Percentiles rank a stretch among this genome's conserved stretches.
Conservation (phyloP, 2,888 invertebrate species). For the Rhagonycha lutea region DNA sequence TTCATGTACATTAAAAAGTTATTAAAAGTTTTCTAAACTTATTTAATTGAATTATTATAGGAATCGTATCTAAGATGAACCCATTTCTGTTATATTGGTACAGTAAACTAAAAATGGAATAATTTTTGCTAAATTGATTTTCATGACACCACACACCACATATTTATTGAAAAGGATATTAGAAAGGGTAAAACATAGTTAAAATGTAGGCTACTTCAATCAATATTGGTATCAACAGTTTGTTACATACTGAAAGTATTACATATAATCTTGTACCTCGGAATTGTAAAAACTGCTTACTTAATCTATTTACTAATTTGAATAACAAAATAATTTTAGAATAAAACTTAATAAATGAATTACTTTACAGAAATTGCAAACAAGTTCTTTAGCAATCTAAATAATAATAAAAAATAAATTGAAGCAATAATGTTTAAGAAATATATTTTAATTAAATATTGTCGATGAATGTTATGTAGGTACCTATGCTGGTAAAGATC, state of each 20-base stretch:
- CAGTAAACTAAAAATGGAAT: no score
- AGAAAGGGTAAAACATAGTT: background rate
- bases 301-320: background rate
- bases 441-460: background rate
- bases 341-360: background rate
- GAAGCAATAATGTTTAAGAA: background rate
- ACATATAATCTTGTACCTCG: background rate
- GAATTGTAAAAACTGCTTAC: background rate
- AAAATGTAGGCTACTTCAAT: background rate
- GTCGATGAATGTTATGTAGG: background rate
- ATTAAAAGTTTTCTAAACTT: no score
- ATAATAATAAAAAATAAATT: background rate
- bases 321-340: background rate
- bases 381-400: background rate
- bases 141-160: background rate
- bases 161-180: background rate
- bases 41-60: no score
- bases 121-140: no score
- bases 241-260: background rate
- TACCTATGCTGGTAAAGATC: background rate
- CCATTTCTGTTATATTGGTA: no score
- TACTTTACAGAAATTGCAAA: background rate
- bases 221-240: background rate
- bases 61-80: no score
- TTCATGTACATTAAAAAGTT: no score